These are phyloP conservation scores for Fundulus diaphanus DNA, from an alignment of 2,797 vertebrate genomes.

Conservation along the genomic window DNA sequence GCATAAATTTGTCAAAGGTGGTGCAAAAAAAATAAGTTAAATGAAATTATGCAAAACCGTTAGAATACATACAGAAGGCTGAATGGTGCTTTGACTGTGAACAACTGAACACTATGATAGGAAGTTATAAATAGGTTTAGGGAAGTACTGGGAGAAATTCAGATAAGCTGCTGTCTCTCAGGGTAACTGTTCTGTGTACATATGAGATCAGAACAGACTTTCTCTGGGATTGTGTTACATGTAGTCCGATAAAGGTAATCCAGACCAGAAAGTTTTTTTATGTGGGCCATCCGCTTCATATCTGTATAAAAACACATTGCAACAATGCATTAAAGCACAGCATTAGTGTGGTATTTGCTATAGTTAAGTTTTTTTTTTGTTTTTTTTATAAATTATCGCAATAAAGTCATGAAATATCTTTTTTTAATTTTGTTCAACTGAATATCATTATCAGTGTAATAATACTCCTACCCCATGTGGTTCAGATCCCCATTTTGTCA, in stretches of 20 bases:
- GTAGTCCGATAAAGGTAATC: background rate
- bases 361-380: background rate
- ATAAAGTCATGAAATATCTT: background rate
- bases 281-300: background rate
- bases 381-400: no score
- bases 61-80: background rate
- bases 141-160: background rate
- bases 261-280: no score
- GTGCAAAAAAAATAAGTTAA: background rate
- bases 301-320: background rate
- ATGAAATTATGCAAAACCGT: background rate
- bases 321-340: background rate
- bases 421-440: background rate
- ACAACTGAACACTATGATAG: background rate
- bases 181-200: background rate
- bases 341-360: no score
- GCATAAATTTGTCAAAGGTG: background rate
- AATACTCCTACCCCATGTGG: background rate
- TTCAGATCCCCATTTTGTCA: background rate
- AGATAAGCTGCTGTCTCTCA: background rate
- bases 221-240: background rate
- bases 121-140: slow-evolving; percentile 1
- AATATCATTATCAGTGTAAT: background rate
- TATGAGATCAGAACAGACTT: background rate
- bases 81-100: background rate